Conservation (phyloP, 2,113 vertebrate genomes). For the Lasiurus cinereus region DNA sequence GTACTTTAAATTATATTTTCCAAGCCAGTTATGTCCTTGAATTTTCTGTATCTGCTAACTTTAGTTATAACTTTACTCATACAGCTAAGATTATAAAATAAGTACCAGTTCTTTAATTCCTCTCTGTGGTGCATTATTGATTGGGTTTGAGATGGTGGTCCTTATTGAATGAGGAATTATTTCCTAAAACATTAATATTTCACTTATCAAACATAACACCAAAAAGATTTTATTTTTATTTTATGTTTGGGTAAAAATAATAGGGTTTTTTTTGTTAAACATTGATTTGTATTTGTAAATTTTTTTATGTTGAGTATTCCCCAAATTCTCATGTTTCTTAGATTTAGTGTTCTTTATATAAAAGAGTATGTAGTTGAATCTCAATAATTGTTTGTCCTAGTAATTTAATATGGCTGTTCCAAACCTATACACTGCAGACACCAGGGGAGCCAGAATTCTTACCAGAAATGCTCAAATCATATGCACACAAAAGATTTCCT, state of each 20-base stretch:
- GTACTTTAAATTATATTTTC: conserved; percentile 24
- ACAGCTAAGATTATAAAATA: background rate
- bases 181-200: background rate
- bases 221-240: background rate
- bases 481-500: background rate
- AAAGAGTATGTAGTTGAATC: background rate
- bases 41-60: background rate
- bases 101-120: background rate
- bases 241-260: conserved; percentile 19
- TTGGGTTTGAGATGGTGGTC: background rate
- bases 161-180: background rate
- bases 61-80: background rate
- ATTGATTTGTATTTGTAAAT: conserved; percentile 4
- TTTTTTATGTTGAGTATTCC: background rate
- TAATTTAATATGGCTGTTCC: background rate
- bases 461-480: background rate
- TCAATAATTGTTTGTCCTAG: conserved; percentile 42
- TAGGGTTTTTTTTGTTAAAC: conserved; percentile 21
- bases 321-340: conserved; percentile 25
- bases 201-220: background rate
- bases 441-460: background rate
- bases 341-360: conserved; percentile 8
- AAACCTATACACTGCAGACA: background rate
- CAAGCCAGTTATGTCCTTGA: conserved; percentile 10
- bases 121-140: background rate